Evolutionary conservation across 2,888 invertebrate species (phyloP).

Genomic region (Coleophora deauratella): DNA sequence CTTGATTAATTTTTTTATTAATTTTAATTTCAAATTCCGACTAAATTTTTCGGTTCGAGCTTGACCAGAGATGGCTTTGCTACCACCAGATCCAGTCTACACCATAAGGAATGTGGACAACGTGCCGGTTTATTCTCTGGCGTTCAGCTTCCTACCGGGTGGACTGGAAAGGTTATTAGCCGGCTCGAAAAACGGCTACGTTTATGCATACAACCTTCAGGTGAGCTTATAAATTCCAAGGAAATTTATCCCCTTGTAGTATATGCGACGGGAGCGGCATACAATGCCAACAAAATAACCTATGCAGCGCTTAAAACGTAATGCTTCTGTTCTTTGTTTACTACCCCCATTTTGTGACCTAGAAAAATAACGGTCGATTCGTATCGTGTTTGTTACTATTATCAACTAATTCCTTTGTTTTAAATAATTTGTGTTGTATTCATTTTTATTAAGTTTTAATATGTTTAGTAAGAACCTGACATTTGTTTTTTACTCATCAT

Average conservation of each 20-base stretch:
- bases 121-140: constrained; percentile 81
- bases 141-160: constrained; percentile 77
- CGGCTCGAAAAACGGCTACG: constrained; percentile 82
- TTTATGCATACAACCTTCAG: constrained; percentile 87
- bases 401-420: too few relatives aligned
- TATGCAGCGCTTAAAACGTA: constrained; percentile 11
- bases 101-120: constrained; percentile 80
- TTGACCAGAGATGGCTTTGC: constrained; percentile 78
- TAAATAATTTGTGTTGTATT: too few relatives aligned
- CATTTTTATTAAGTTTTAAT: too few relatives aligned
- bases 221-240: constrained; percentile 65
- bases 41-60: constrained; percentile 61
- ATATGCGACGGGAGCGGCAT: not conserved
- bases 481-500: too few relatives aligned
- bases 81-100: constrained; percentile 86
- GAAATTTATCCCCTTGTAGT: constrained; percentile 26
- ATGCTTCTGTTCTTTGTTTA: constrained; percentile 45
- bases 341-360: constrained; percentile 59
- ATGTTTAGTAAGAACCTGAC: too few relatives aligned
- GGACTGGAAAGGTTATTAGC: constrained; percentile 79
- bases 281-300: not conserved
- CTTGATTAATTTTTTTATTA: constrained; percentile 61
- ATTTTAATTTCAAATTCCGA: constrained; percentile 60
- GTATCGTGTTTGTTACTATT: not conserved
- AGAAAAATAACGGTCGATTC: constrained; percentile 33